phyloP scores from a whole-genome alignment of 2,888 invertebrate species.

The Blastobasis adustella region DNA sequence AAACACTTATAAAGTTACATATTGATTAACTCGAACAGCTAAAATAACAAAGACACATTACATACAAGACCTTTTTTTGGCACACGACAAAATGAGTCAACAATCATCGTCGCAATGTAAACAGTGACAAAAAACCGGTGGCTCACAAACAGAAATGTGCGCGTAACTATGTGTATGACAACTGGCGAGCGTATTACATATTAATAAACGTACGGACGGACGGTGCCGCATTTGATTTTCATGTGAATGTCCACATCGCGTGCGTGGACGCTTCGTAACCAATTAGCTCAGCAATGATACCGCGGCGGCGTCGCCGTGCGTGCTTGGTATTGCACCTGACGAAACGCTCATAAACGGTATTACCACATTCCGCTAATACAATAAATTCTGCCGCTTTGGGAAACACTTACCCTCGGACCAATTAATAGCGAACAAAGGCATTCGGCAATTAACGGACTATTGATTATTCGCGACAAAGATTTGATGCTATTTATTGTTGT shows the following conservation, averaged over 20 bases:
- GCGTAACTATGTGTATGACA: too few species aligned
- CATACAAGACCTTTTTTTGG: too few species aligned
- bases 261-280: constrained; percentile 18
- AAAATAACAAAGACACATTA: too few species aligned
- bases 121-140: too few species aligned
- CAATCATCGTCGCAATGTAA: too few species aligned
- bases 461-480: constrained; percentile 1
- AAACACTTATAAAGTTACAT: too few species aligned
- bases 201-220: too few species aligned
- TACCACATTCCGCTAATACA: constrained; percentile 15
- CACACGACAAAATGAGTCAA: too few species aligned
- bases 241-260: constrained; percentile 38
- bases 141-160: too few species aligned
- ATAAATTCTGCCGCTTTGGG: constrained; percentile 19
- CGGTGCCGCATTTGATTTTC: constrained; percentile 28
- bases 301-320: constrained; percentile 24
- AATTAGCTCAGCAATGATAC: constrained; percentile 31
- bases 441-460: constrained; percentile 12
- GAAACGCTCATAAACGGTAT: constrained; percentile 23
- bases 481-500: not conserved
- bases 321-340: constrained; percentile 26
- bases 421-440: constrained; percentile 17
- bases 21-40: too few species aligned
- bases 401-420: constrained; percentile 18
- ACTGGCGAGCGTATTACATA: too few species aligned